Conservation (phyloP, 2,797 vertebrate species). For the Lepilemur septentrionalis region DNA sequence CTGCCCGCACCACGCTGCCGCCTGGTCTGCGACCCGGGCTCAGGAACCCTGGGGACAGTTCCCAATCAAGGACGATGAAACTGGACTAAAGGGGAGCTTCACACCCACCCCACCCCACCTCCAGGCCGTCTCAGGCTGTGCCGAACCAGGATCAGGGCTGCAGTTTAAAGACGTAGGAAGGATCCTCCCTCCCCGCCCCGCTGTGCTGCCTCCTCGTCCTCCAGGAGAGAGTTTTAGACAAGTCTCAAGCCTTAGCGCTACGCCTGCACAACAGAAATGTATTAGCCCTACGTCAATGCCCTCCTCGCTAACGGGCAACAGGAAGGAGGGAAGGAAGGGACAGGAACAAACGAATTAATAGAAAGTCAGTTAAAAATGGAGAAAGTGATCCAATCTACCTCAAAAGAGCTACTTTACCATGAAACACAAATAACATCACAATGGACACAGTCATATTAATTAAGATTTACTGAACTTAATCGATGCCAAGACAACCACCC, state of each 20-base stretch:
- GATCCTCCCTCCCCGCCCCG: no score
- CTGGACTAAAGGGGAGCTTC: background rate
- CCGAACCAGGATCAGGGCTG: background rate
- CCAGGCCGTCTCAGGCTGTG: no score
- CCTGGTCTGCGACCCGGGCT: background rate
- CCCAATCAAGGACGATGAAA: background rate
- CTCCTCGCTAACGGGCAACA: background rate
- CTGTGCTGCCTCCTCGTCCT: background rate
- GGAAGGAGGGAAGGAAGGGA: background rate
- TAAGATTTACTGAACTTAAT: background rate
- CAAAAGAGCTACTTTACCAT: background rate
- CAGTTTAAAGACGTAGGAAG: background rate
- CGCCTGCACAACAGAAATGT: background rate
- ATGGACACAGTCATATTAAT: background rate
- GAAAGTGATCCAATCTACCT: background rate
- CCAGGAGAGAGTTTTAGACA: background rate
- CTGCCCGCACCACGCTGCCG: background rate
- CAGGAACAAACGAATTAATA: background rate
- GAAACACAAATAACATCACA: background rate
- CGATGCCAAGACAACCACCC: background rate
- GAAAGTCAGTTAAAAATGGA: background rate
- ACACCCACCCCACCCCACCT: background rate
- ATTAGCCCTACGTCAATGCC: background rate
- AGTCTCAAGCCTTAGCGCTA: background rate
- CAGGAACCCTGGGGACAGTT: background rate